Percentiles rank a stretch among this genome's conserved stretches.
phyloP scores from a whole-genome alignment of 92 coral and sea anemone genomes.

The Zoanthus sociatus region DNA sequence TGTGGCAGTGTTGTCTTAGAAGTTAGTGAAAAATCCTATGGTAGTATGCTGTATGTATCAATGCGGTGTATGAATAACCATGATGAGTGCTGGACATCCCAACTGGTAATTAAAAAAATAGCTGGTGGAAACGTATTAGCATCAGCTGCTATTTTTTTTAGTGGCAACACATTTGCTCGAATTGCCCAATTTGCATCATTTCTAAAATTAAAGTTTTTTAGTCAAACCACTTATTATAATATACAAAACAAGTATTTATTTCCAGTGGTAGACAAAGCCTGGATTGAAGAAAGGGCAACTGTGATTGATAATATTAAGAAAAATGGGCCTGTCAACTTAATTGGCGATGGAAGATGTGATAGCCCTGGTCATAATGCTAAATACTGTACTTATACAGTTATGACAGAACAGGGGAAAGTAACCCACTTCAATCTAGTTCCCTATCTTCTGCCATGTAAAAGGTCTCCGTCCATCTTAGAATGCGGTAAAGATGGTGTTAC shows the following conservation, averaged over 20 bases:
- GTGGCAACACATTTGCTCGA: constrained; percentile 51
- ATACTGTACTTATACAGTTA: constrained; percentile 71
- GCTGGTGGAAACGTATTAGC: constrained; percentile 55
- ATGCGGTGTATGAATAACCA: constrained; percentile 49
- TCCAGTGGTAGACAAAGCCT: constrained; percentile 67
- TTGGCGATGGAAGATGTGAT: constrained; percentile 75
- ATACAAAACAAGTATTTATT: constrained; percentile 60
- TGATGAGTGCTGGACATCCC: constrained; percentile 49
- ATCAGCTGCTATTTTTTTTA: constrained; percentile 60
- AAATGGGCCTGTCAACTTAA: constrained; percentile 57
- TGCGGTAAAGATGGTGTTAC: no score
- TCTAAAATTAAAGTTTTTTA: constrained; percentile 33
- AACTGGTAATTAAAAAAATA: constrained; percentile 50
- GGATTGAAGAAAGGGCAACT: constrained; percentile 39
- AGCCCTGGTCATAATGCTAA: constrained; percentile 63
- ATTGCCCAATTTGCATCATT: constrained; percentile 48
- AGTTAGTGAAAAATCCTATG: background rate
- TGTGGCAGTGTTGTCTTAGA: background rate
- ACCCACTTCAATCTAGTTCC: constrained; percentile 53
- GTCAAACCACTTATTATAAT: constrained; percentile 44
- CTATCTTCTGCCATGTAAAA: no score
- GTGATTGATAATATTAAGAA: constrained; percentile 40
- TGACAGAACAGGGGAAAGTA: constrained; percentile 61
- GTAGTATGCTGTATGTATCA: constrained; percentile 43
- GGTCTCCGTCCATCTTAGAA: no score